Conservation (phyloP, 2,113 vertebrate species). For the Pedionomus torquatus region DNA sequence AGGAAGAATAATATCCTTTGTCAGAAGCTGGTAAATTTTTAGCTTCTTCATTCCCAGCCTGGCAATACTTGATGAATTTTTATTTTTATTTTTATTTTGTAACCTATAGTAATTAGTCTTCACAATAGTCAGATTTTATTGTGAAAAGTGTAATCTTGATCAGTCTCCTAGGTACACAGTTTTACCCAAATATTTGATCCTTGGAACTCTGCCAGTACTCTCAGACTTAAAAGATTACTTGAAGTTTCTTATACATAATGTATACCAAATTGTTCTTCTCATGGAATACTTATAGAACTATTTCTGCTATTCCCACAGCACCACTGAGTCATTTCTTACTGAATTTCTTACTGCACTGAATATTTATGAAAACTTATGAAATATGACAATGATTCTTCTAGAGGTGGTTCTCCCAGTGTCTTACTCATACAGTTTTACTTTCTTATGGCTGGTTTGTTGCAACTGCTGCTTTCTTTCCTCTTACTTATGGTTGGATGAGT, state of each 20-base stretch:
- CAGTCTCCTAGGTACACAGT: background rate
- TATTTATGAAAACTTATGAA: slow-evolving; percentile 33
- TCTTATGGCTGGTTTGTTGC: background rate
- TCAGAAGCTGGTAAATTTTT: background rate
- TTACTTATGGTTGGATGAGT: background rate
- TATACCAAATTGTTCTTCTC: slow-evolving; percentile 46
- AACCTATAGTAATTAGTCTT: background rate
- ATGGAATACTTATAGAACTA: slow-evolving; percentile 8
- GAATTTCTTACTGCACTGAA: background rate
- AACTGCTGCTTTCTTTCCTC: background rate
- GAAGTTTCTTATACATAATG: slow-evolving; percentile 34
- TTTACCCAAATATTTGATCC: slow-evolving; percentile 50
- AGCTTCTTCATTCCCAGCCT: background rate
- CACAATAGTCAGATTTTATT: background rate
- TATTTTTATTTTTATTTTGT: background rate
- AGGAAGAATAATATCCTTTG: background rate
- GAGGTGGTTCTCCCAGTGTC: background rate
- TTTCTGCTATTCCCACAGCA: slow-evolving; percentile 42
- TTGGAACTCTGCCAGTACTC: background rate
- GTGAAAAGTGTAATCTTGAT: background rate
- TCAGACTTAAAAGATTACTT: slow-evolving; percentile 28
- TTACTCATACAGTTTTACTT: background rate
- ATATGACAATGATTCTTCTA: background rate
- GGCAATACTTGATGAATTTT: background rate
- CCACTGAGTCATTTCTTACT: slow-evolving; percentile 28